phyloP scores from a whole-genome alignment of 1,140 invertebrate genomes.

The Drosophila willistoni region DNA sequence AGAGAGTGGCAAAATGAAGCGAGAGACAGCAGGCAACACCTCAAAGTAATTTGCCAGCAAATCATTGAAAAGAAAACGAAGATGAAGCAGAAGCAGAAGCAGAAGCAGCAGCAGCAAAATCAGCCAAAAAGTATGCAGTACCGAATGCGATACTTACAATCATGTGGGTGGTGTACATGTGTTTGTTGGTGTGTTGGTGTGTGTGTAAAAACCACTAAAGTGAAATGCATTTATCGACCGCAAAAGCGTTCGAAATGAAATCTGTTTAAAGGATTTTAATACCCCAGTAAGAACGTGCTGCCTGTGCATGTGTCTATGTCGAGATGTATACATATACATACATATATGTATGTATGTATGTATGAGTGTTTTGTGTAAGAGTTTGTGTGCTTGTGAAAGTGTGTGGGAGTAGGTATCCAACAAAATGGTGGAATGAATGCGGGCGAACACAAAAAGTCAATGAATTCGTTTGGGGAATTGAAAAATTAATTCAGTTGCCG shows the following conservation, averaged over 20 bases:
- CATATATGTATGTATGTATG: not conserved
- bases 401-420: constrained; percentile 22
- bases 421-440: constrained; percentile 20
- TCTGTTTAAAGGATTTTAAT: constrained; percentile 83
- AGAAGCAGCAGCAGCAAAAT: constrained; percentile 28
- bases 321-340: not conserved
- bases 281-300: constrained; percentile 71
- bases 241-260: constrained; percentile 82
- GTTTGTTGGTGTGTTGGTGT: constrained; percentile 18
- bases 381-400: constrained; percentile 8
- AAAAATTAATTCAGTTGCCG: constrained; percentile 82
- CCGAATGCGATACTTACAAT: constrained; percentile 57
- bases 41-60: constrained; percentile 80
- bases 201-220: constrained; percentile 76
- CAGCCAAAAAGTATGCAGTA: constrained; percentile 74
- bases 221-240: constrained; percentile 81
- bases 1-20: constrained; percentile 51
- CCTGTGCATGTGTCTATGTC: constrained; percentile 39
- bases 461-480: constrained; percentile 82
- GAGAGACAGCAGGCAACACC: constrained; percentile 62
- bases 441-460: constrained; percentile 77
- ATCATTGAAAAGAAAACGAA: constrained; percentile 66
- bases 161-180: constrained; percentile 5
- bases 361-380: constrained; percentile 12
- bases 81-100: constrained; percentile 15